Evolutionary conservation across 2,888 invertebrate species (phyloP).

Genomic region (Drosophila subsilvestris): DNA sequence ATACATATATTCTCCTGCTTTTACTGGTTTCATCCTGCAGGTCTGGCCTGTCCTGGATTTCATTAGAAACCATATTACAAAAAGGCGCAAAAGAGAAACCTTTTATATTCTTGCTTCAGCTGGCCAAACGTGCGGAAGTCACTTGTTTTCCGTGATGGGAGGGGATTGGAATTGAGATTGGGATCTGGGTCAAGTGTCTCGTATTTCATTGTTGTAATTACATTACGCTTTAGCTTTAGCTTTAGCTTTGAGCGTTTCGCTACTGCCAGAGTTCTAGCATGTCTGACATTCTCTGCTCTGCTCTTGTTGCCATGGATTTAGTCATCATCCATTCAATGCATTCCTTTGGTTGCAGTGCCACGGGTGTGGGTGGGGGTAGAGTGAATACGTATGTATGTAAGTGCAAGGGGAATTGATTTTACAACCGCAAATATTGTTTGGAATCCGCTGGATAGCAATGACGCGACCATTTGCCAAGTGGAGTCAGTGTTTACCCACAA

Average conservation of each 20-base stretch:
- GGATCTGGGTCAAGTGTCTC: constrained; percentile 71
- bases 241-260: constrained; percentile 41
- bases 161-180: not conserved
- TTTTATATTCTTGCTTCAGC: constrained; percentile 44
- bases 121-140: constrained; percentile 73
- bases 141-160: constrained; percentile 33
- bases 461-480: constrained; percentile 21
- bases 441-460: constrained; percentile 9
- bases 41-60: constrained; percentile 16
- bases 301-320: constrained; percentile 44
- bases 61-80: constrained; percentile 41
- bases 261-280: constrained; percentile 32
- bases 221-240: constrained; percentile 49
- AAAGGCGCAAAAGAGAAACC: constrained; percentile 32
- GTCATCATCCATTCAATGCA: constrained; percentile 53
- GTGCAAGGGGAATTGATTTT: constrained; percentile 43
- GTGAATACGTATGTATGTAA: too few relatives aligned
- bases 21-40: constrained; percentile 33
- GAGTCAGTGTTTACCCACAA: constrained; percentile 1
- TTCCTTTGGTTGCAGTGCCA: constrained; percentile 8
- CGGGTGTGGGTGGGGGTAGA: not conserved
- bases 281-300: constrained; percentile 21
- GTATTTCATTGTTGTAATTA: constrained; percentile 72
- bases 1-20: not conserved
- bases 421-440: constrained; percentile 40